Conservation (phyloP, 2,797 vertebrate species). For the Pitangus sulphuratus region DNA sequence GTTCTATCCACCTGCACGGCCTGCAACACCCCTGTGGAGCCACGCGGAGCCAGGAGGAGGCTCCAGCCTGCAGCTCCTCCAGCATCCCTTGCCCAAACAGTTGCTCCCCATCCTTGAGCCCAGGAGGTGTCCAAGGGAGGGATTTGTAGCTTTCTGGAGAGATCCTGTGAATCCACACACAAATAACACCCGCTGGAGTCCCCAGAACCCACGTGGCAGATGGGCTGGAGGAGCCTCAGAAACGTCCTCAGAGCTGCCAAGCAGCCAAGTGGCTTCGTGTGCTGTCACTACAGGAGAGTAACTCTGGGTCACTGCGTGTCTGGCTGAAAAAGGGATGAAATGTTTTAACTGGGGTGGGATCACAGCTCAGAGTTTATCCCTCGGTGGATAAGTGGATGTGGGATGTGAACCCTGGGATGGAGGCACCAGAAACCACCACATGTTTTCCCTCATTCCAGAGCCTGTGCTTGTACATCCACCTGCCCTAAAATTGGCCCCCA, state of each 20-base stretch:
- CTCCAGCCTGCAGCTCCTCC: neutral
- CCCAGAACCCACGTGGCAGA: neutral
- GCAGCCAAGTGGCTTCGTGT: neutral
- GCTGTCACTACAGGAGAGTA: neutral
- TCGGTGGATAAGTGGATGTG: rapidly evolving
- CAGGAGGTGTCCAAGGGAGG: neutral
- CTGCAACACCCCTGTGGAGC: too few relatives aligned
- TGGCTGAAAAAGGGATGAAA: neutral
- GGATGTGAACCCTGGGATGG: neutral
- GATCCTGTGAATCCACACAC: neutral
- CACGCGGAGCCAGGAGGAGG: too few relatives aligned
- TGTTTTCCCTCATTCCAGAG: neutral
- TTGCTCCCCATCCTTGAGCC: neutral
- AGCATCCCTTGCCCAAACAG: neutral
- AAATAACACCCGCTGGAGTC: neutral
- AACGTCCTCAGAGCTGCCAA: neutral
- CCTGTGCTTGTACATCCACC: neutral
- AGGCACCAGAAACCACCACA: rapidly evolving
- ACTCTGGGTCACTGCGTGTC: neutral
- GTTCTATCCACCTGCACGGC: too few relatives aligned
- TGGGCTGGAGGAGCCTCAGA: neutral
- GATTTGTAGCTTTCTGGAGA: neutral
- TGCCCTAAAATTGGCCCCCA: neutral
- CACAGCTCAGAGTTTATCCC: neutral
- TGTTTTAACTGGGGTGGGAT: rapidly evolving